Evolutionary conservation across 2,888 invertebrate species (phyloP).

Genomic region (Orthosia incerta): DNA sequence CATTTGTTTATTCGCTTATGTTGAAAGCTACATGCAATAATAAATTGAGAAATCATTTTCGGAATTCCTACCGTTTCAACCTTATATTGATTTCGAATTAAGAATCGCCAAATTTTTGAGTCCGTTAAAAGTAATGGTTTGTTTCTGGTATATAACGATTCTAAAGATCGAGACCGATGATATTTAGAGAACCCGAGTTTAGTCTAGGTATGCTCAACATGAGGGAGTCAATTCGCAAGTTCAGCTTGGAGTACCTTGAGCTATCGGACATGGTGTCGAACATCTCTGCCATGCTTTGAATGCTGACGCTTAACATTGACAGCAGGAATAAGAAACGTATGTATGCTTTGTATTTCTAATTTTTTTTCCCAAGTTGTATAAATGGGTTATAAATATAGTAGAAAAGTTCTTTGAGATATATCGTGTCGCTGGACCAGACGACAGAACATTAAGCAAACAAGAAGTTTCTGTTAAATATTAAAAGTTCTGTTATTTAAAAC

Average conservation of each 20-base stretch:
- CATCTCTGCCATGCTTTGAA: constrained; percentile 70
- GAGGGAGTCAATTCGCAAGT: constrained; percentile 57
- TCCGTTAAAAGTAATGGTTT: too few relatives aligned
- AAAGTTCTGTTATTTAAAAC: too few relatives aligned
- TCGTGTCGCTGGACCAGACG: too few relatives aligned
- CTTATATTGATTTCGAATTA: background rate
- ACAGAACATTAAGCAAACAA: too few relatives aligned
- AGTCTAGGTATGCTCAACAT: background rate
- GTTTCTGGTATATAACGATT: background rate
- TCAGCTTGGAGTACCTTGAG: constrained; percentile 72
- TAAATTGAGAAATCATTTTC: background rate
- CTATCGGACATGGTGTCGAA: constrained; percentile 79
- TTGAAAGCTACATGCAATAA: background rate
- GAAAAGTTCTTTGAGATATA: too few relatives aligned
- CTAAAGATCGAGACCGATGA: background rate
- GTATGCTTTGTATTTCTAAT: constrained; percentile 8
- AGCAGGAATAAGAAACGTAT: constrained; percentile 49
- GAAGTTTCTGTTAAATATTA: too few relatives aligned
- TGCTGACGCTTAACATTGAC: constrained; percentile 74
- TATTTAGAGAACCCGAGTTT: background rate
- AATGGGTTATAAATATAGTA: too few relatives aligned
- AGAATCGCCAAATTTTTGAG: too few relatives aligned
- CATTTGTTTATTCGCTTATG: background rate
- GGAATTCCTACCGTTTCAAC: background rate
- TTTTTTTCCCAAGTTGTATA: too few relatives aligned